phyloP scores from a whole-genome alignment of 2,113 vertebrate species.

The Alaudala cheleensis region DNA sequence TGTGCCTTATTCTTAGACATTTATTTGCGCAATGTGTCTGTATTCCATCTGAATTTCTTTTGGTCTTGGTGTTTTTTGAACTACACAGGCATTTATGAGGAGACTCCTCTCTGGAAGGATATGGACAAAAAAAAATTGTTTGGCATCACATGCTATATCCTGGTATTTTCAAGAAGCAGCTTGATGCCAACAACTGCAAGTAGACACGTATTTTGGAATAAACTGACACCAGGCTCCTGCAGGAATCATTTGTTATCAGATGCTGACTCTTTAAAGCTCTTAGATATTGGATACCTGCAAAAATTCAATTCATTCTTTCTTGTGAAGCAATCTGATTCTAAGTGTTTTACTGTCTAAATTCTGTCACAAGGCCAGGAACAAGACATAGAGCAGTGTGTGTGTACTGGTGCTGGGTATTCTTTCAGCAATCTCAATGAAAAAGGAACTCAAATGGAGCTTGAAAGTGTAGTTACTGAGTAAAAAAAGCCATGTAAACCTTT shows the following conservation, averaged over 20 bases:
- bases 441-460: neutral
- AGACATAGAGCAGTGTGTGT: neutral
- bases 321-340: slow-evolving; percentile 33
- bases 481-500: neutral
- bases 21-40: neutral
- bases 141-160: neutral
- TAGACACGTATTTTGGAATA: neutral
- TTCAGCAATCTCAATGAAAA: neutral
- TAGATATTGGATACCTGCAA: slow-evolving; percentile 17
- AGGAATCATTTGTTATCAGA: slow-evolving; percentile 9
- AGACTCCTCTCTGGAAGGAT: neutral
- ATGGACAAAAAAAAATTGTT: neutral
- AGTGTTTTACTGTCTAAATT: slow-evolving; percentile 20
- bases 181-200: neutral
- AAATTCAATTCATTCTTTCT: slow-evolving; percentile 39
- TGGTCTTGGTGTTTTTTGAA: neutral
- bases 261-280: neutral
- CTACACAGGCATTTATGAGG: neutral
- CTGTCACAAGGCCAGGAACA: neutral
- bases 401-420: neutral
- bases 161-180: neutral
- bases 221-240: neutral
- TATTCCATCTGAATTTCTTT: neutral
- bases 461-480: neutral
- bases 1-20: neutral